Conservation (phyloP, 1,140 invertebrate species). For the Eueides isabella region DNA sequence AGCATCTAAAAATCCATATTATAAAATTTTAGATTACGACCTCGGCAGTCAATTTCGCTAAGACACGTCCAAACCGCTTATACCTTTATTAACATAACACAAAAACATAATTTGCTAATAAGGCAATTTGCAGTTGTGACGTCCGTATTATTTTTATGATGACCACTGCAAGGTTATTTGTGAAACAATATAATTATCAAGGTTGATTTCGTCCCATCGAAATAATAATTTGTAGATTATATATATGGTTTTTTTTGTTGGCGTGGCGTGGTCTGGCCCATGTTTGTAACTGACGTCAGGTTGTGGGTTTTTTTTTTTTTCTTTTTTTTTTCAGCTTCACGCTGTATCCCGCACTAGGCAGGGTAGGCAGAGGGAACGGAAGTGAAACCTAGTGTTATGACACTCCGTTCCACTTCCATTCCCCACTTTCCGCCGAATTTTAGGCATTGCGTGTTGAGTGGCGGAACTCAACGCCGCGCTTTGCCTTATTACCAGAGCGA, state of each 20-base stretch:
- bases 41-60: neutral
- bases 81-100: neutral
- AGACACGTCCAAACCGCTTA: slow-evolving; percentile 5
- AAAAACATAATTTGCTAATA: slow-evolving; percentile 10
- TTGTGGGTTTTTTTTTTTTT: too few relatives aligned
- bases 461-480: too few relatives aligned
- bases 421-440: too few relatives aligned
- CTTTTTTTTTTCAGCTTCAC: too few relatives aligned
- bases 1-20: neutral
- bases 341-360: too few relatives aligned
- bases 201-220: neutral
- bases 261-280: too few relatives aligned
- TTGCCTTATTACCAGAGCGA: too few relatives aligned
- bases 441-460: too few relatives aligned
- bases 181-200: slow-evolving; percentile 10
- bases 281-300: too few relatives aligned
- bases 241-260: neutral
- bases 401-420: too few relatives aligned
- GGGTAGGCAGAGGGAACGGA: too few relatives aligned
- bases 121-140: slow-evolving; percentile 5
- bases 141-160: slow-evolving; percentile 13
- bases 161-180: slow-evolving; percentile 12
- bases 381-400: too few relatives aligned
- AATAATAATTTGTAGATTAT: neutral
- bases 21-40: neutral